phyloP scores from a whole-genome alignment of 2,113 vertebrate genomes.

The Echinops telfairi region DNA sequence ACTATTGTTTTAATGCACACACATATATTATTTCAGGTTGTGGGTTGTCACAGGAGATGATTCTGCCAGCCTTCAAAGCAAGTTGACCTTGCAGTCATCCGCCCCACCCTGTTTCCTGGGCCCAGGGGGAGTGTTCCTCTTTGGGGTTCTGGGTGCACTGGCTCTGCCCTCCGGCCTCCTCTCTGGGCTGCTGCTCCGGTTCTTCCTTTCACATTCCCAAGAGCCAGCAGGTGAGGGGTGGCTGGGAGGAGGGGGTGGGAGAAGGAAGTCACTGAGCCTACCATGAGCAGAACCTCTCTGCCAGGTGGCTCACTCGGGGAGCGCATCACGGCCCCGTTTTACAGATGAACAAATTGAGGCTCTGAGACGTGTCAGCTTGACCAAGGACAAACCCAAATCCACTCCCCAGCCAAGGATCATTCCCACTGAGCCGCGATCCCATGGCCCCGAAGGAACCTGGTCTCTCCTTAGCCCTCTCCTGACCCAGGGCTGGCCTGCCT shows the following conservation, averaged over 20 bases:
- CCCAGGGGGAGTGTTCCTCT: constrained; percentile 1
- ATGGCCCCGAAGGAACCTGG: neutral
- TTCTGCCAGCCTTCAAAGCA: neutral
- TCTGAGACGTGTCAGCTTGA: neutral
- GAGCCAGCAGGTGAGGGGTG: too few species aligned
- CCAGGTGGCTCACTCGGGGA: neutral
- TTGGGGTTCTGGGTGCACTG: neutral
- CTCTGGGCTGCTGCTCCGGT: neutral
- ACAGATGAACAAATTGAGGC: neutral
- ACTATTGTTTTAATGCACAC: neutral
- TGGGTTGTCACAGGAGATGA: too few species aligned
- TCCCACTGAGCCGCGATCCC: neutral
- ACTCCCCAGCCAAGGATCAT: neutral
- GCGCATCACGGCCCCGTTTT: neutral
- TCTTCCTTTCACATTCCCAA: neutral
- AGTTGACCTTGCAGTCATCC: neutral
- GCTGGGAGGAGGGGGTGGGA: neutral
- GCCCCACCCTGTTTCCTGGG: neutral
- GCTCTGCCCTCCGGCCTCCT: neutral
- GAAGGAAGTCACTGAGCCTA: neutral
- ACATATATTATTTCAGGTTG: neutral
- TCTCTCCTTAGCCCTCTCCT: neutral
- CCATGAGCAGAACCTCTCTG: neutral
- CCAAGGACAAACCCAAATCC: neutral
- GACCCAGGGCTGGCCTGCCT: neutral